Evolutionary conservation across 1,140 invertebrate genomes (phyloP), one percentile per base, ranked within the genome.

Genomic region (Brachionus koreanus): DNA sequence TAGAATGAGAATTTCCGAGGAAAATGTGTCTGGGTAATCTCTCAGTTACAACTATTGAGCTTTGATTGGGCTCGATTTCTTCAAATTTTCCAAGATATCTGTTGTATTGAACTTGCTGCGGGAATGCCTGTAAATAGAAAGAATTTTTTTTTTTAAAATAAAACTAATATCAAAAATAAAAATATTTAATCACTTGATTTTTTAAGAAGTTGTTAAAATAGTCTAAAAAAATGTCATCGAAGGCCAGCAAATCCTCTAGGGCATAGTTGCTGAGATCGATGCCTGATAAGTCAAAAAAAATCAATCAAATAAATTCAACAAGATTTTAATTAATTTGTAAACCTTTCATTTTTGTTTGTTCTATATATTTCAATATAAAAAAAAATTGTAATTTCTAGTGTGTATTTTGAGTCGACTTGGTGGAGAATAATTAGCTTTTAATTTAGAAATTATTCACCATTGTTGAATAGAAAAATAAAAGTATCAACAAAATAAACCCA

Each of bases 131-230:
- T 5, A 57, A 57, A 63, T 7, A 52, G 33, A 25, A 76, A n/a
- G 4, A 2, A 1, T 43, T 23, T 77, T 63, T 42, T 72, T 0
- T 42, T 42, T 10, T 3, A 23, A 29, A 19, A 12, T 25, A 35
- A 12, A 33, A 29, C 29, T 29, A 3, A 29, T 29, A 3, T 29
- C 2, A 25, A 23, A 72, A 13, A 39, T 72, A 39, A 72, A 23
- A 49, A 25, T 16, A 39, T 42, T 39, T 74, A 85, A 86, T 85
- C 84, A 88, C 88, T 19, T 87, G 87, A 33, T 88, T 83, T 19
- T 84, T 83, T 9, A 89, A 84, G 79, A 88, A 89, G 23, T 86
- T 86, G 84, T 89, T 89, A 85, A 89, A 89, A 83, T 88, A 89
- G 65, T 89, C 87, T 79, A 88, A 83, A 83, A 89, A 88, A 7